These are phyloP conservation scores for Cryptus viduatorius DNA, from an alignment of 2,888 invertebrate species.

Conservation along the genomic window DNA sequence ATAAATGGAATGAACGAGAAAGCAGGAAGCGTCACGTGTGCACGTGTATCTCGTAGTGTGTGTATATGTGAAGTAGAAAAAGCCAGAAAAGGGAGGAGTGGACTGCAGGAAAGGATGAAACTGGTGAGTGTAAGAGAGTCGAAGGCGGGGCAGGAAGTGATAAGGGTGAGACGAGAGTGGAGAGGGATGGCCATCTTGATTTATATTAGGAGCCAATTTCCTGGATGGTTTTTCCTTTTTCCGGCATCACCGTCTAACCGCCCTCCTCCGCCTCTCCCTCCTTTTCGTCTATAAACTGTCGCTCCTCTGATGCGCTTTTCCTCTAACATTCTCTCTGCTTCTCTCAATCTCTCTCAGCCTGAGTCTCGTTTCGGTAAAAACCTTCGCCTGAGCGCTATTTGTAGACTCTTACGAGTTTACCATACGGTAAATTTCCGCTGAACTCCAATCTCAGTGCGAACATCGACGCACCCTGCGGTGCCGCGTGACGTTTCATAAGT, in stretches of 20 bases:
- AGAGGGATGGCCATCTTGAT: conserved; percentile 71
- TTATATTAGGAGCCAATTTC: conserved; percentile 76
- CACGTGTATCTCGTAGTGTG: not conserved
- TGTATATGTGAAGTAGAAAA: not conserved
- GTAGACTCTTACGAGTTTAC: too few species aligned
- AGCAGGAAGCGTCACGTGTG: conserved; percentile 35
- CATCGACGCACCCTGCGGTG: not conserved
- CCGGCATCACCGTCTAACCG: conserved; percentile 57
- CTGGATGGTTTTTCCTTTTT: conserved; percentile 70
- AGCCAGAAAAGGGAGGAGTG: conserved; percentile 17
- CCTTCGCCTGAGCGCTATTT: too few species aligned
- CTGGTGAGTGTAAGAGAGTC: conserved; percentile 30
- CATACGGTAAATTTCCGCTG: not conserved
- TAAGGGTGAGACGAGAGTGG: conserved; percentile 60
- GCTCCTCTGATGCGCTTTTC: not conserved
- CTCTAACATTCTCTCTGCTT: conserved; percentile 24
- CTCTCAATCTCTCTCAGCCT: too few species aligned
- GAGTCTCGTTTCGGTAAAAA: too few species aligned
- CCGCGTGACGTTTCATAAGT: too few species aligned
- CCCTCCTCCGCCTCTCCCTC: conserved; percentile 27
- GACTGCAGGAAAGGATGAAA: conserved; percentile 36
- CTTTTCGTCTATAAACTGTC: conserved; percentile 15
- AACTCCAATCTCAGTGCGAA: not conserved
- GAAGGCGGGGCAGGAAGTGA: conserved; percentile 61
- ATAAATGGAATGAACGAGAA: conserved; percentile 63